Percentiles rank a stretch among this genome's conserved stretches.
Evolutionary conservation across 2,113 vertebrate genomes (phyloP).

Genomic region (Zosterops lateralis): DNA sequence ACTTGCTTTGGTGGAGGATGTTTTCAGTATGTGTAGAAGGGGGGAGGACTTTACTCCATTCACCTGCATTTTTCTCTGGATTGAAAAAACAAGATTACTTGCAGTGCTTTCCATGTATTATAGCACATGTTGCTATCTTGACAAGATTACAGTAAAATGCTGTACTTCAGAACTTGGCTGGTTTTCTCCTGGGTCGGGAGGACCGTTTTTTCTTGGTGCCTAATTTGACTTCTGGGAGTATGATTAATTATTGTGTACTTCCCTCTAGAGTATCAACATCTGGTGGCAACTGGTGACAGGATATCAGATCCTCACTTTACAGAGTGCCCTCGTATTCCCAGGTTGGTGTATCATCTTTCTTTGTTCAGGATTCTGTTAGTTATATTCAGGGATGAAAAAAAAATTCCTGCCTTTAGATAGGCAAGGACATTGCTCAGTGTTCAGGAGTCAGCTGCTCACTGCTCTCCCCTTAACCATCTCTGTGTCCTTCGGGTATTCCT

Average conservation of each 20-base stretch:
- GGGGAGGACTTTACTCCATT: background rate
- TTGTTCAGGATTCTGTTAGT: background rate
- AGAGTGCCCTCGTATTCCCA: background rate
- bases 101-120: background rate
- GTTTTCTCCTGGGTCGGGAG: background rate
- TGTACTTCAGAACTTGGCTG: background rate
- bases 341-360: background rate
- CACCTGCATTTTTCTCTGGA: background rate
- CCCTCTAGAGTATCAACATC: background rate
- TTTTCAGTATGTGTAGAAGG: background rate
- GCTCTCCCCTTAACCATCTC: background rate
- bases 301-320: background rate
- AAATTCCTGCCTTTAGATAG: background rate
- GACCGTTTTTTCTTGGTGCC: background rate
- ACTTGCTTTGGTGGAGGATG: background rate
- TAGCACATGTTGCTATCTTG: background rate
- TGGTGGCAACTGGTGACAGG: background rate
- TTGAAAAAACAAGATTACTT: background rate
- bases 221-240: background rate
- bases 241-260: background rate
- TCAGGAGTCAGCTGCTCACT: background rate
- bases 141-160: background rate
- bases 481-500: background rate
- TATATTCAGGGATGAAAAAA: background rate
- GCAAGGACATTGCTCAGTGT: fast-evolving